Evolutionary conservation across 2,888 invertebrate species (phyloP).

Genomic region (Cenopis cana): DNA sequence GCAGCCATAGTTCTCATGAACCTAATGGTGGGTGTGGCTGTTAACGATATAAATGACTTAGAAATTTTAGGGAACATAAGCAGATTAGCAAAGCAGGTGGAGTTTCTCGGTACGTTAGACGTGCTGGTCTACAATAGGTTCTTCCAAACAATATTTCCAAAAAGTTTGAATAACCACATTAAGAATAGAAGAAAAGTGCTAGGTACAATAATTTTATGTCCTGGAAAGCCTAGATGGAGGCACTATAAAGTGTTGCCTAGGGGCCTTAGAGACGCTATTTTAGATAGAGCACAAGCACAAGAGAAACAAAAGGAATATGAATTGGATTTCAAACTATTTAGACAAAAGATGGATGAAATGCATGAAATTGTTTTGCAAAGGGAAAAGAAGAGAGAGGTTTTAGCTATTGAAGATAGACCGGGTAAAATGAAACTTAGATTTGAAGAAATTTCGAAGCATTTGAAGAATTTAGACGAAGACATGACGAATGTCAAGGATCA

Average conservation of each 20-base stretch:
- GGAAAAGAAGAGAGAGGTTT: slow-evolving; percentile 50
- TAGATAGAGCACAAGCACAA: slow-evolving; percentile 72
- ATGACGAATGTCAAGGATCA: slow-evolving; percentile 64
- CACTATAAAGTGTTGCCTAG: slow-evolving; percentile 68
- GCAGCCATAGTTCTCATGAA: slow-evolving; percentile 86
- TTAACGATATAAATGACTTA: slow-evolving; percentile 84
- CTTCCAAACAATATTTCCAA: slow-evolving; percentile 70
- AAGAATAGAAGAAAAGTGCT: slow-evolving; percentile 71
- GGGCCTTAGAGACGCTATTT: slow-evolving; percentile 70
- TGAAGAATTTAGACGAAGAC: slow-evolving; percentile 66
- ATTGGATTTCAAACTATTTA: slow-evolving; percentile 63
- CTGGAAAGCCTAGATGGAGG: slow-evolving; percentile 72
- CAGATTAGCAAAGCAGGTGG: slow-evolving; percentile 83
- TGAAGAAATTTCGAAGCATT: slow-evolving; percentile 65
- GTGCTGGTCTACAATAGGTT: slow-evolving; percentile 79
- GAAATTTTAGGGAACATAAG: slow-evolving; percentile 84
- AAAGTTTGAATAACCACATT: slow-evolving; percentile 62
- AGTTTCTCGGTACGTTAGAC: slow-evolving; percentile 81
- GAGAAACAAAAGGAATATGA: slow-evolving; percentile 72
- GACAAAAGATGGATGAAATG: slow-evolving; percentile 69
- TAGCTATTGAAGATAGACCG: slow-evolving; percentile 46
- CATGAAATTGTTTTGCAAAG: slow-evolving; percentile 65
- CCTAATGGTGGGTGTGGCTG: slow-evolving; percentile 85
- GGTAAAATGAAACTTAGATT: slow-evolving; percentile 54
- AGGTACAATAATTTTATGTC: slow-evolving; percentile 65